Base-by-base conservation (phyloP, 1,140 invertebrate genomes). In the Papilio dardanus region DNA sequence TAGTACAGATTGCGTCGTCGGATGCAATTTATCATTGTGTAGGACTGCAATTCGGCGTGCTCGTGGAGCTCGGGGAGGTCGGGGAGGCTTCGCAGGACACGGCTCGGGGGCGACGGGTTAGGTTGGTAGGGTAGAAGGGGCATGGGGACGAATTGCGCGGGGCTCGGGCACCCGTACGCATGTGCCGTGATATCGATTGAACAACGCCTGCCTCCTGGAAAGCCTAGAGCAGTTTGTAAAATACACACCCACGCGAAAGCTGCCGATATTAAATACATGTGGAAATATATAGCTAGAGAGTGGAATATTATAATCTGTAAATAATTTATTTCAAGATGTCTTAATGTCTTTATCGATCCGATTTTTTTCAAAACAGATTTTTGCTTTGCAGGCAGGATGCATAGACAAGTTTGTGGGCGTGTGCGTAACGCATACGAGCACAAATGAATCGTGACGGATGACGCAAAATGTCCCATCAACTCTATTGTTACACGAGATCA, bases 121-220 rank as follows among this genome's bases (percentile, higher is more conserved):
- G 46, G 40, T 12, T 35, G 42, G 74, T 46, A 28, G 14, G 28
- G 28, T n/a, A 71, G 24, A 50, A 62, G 67, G 46, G 73, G 62
- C 10, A 12, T 28, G 54, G 24, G 24, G 50, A 21, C 7, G 21
- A 3, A 28, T 28, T 62, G 54, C 54, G 54, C 21, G 54, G 24
- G 54, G 21, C 3, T 62, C 10, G 54, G 30, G 10, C 54, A 1
- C 19, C 28, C 68, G 65, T 37, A 75, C 82, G 82, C 83, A 81
- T 80, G 82, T 81, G 82, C 76, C 62, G 75, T 66, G 75, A 28
- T 83, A 83, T 82, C 80, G 82, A 83, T 82, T 76, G 76, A 33
- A 6, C 71, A 37, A 30, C 62, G 50, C 71, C 74, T 75, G 58
- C 65, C 71, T 79, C 71, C 69, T 73, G 35, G 46, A 71, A 37